These are phyloP conservation scores for Anser brachyrhynchus DNA, from an alignment of 2,113 vertebrate species.

Conservation along the genomic window DNA sequence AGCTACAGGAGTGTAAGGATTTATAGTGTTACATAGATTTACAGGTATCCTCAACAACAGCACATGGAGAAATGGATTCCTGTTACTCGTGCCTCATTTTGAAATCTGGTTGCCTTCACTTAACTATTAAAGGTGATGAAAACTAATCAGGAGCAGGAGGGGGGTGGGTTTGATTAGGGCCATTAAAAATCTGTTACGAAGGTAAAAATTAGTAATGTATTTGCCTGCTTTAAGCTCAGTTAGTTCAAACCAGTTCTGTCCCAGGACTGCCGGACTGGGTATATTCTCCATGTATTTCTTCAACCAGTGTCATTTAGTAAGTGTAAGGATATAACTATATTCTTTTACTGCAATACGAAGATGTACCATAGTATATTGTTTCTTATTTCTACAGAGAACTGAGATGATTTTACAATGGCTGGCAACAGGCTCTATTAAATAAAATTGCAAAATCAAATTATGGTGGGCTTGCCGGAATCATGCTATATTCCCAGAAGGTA, in stretches of 20 bases:
- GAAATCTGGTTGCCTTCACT: background rate
- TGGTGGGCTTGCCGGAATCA: background rate
- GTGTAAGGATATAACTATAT: background rate
- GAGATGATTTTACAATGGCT: slow-evolving; percentile 4
- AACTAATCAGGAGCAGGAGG: background rate
- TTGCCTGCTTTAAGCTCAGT: background rate
- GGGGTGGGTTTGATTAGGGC: background rate
- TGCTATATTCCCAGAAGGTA: slow-evolving; percentile 45
- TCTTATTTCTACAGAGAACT: slow-evolving; percentile 5
- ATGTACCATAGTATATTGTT: background rate
- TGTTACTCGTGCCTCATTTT: background rate
- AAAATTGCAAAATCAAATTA: slow-evolving; percentile 24
- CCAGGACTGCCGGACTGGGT: background rate
- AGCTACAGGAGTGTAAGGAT: background rate
- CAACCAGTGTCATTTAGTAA: background rate
- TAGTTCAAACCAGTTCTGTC: background rate
- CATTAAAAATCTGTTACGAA: background rate
- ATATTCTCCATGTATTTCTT: background rate
- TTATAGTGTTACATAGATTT: background rate
- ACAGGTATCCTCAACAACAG: background rate
- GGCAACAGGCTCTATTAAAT: background rate
- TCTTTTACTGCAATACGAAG: background rate
- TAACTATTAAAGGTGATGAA: background rate
- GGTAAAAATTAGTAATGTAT: background rate
- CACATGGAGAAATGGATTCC: background rate